A percentile compares a stretch with the other conserved stretches of the same genome.
Evolutionary conservation across 2,888 invertebrate species (phyloP).

Genomic region (Cephus spinipes): DNA sequence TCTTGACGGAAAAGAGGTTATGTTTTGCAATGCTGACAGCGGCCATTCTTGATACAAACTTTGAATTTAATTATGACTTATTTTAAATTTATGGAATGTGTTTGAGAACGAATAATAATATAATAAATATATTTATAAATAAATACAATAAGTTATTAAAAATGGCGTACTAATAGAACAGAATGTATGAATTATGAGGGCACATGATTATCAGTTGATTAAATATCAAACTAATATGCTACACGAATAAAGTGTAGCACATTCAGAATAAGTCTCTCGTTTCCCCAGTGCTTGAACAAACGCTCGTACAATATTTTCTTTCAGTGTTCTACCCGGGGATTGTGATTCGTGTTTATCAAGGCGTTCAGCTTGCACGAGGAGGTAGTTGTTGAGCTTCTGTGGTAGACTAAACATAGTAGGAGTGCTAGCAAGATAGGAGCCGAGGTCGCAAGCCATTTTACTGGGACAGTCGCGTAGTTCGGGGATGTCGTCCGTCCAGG

Average conservation of each 20-base stretch:
- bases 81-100: not conserved
- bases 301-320: slow-evolving; percentile 24
- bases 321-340: not conserved
- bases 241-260: slow-evolving; percentile 21
- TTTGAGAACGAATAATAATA: not conserved
- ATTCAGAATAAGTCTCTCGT: slow-evolving; percentile 36
- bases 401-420: slow-evolving; percentile 22
- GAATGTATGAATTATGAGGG: not conserved
- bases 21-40: not conserved
- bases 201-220: not conserved
- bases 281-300: slow-evolving; percentile 38
- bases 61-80: not conserved
- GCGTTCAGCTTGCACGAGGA: slow-evolving; percentile 24
- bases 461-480: slow-evolving; percentile 37
- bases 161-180: not conserved
- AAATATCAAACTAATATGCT: not conserved
- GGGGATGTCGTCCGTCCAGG: slow-evolving; percentile 11
- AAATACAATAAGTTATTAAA: not conserved
- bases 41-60: not conserved
- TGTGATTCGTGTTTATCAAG: slow-evolving; percentile 15
- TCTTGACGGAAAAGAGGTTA: not conserved
- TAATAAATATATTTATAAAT: not conserved
- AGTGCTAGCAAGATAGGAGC: slow-evolving; percentile 28
- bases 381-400: slow-evolving; percentile 26
- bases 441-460: slow-evolving; percentile 41